Percentiles rank a stretch among this genome's conserved stretches.
Conservation (phyloP, 2,113 vertebrate genomes). For the Rana temporaria region DNA sequence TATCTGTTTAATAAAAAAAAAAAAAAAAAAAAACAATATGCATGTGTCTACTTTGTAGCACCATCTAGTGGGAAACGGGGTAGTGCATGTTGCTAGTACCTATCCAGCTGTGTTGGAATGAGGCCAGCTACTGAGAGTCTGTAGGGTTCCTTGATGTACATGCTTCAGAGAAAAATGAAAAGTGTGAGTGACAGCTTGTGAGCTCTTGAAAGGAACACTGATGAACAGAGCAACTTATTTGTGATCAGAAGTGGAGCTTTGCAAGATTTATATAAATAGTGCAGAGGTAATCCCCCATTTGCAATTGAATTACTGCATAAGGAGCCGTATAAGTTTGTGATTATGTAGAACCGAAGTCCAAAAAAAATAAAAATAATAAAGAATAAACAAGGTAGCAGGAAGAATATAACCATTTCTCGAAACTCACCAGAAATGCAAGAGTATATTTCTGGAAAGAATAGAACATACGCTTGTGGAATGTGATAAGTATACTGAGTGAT, state of each 20-base stretch:
- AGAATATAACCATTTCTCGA: neutral
- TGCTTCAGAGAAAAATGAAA: conserved; percentile 8
- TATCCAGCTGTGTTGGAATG: conserved; percentile 4
- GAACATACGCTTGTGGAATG: no score
- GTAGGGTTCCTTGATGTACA: conserved; percentile 29
- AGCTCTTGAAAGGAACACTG: conserved; percentile 64
- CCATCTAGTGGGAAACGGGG: conserved; percentile 77
- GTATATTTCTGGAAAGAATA: neutral
- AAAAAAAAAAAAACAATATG: conserved; percentile 56
- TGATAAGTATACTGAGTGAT: no score
- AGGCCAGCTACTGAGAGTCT: conserved; percentile 31
- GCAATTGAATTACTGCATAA: neutral
- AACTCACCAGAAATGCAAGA: neutral
- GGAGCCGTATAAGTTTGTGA: neutral
- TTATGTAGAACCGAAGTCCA: neutral
- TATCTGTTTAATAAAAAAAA: neutral
- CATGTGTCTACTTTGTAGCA: conserved; percentile 77
- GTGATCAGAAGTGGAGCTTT: conserved; percentile 63
- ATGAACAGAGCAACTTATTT: conserved; percentile 62
- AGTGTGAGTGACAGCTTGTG: conserved; percentile 56
- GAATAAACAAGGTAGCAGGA: neutral
- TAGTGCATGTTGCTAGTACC: conserved; percentile 56
- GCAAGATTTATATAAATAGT: conserved; percentile 35
- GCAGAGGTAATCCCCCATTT: neutral
- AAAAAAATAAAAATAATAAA: neutral